Evolutionary conservation across 1,140 invertebrate genomes (phyloP), one percentile per base, ranked within the genome.

Genomic region (Euglossa dilemma): DNA sequence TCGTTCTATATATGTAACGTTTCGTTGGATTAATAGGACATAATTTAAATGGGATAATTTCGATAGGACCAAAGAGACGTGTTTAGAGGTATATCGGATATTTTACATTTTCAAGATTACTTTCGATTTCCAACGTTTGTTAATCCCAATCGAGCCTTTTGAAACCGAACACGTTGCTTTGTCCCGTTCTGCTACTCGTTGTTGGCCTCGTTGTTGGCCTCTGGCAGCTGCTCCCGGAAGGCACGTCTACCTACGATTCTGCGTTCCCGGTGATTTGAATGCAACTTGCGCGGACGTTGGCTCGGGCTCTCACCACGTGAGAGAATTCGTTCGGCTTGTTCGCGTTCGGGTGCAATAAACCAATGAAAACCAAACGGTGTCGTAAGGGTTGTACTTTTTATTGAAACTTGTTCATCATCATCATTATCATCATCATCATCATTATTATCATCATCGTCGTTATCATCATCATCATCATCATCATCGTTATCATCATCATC

Each of bases 361-460:
- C 43, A 16, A 52, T 76, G 36, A 59, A 71, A 45, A 28, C 23
- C 9, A 74, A n/a, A 69, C 56, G 83, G n/a, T 59, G 16, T 80
- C 59, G 54, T 36, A 89, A 90, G 88, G 88, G 91, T 93, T 93
- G 93, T 93, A 93, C 92, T 93, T 92, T 93, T 93, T 93, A 93
- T 93, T 93, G 88, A 90, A 93, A 92, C 87, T 90, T 89, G 91
- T 80, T 85, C 59, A 74, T 92, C 59, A 63, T 75, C 45, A 61
- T 63, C 72, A 47, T 59, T n/a, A 43, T 72, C 28, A 36, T 71
- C 54, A n/a, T 52, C 45, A 52, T 70, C 67, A 28, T 69, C 66
- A 47, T 67, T 20, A n/a, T 64, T 45, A 20, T 25, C 23, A 23
- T 70, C n/a, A 20, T 43, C 86, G 14, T 66, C 8, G 18, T 43